Evolutionary conservation across 2,113 vertebrate species (phyloP).

Genomic region (Cercopithecus mona): DNA sequence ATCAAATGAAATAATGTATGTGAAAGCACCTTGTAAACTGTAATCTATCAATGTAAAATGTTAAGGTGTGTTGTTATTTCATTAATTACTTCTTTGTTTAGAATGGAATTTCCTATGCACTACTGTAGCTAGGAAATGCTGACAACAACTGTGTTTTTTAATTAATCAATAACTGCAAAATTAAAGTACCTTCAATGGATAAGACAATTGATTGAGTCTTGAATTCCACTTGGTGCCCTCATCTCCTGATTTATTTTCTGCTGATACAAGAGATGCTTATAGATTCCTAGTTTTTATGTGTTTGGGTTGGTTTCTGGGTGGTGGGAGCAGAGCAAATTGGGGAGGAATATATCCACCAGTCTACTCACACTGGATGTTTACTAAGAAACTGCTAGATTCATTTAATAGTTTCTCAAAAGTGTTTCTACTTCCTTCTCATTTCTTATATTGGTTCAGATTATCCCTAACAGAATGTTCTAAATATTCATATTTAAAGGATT

Average conservation of each 20-base stretch:
- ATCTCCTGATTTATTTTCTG: neutral
- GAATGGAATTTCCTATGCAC: conserved; percentile 75
- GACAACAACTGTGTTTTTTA: conserved; percentile 77
- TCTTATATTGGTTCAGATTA: neutral
- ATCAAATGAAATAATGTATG: conserved; percentile 75
- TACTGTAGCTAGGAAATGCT: conserved; percentile 78
- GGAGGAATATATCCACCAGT: neutral
- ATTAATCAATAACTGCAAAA: conserved; percentile 77
- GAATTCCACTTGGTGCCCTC: neutral
- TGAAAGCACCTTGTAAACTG: conserved; percentile 76
- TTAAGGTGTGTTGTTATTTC: conserved; percentile 77
- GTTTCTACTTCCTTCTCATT: neutral
- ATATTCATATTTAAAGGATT: neutral
- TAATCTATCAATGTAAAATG: conserved; percentile 77
- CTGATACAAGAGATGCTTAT: neutral
- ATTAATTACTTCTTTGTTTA: conserved; percentile 75
- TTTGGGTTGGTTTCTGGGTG: neutral
- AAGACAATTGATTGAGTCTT: conserved; percentile 39
- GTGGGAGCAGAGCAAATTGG: neutral
- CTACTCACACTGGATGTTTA: neutral
- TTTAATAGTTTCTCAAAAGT: neutral
- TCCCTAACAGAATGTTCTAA: neutral
- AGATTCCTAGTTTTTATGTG: neutral
- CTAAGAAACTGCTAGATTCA: neutral
- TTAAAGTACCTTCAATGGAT: conserved; percentile 78